Percentiles rank a stretch among this genome's conserved stretches.
Conservation (phyloP, 1,140 invertebrate genomes). For the Coptotermes formosanus region DNA sequence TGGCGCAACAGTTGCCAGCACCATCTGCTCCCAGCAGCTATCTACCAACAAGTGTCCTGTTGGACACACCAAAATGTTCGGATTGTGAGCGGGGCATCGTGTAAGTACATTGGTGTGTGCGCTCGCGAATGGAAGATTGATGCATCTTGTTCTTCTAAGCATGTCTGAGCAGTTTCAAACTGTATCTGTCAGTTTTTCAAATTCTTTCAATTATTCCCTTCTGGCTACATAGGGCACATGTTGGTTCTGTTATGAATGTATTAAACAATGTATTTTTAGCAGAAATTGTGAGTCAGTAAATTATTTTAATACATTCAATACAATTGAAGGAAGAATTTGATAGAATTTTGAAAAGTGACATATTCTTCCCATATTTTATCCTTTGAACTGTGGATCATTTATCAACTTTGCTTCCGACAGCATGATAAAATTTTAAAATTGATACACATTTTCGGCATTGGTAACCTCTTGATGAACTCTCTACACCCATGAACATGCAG, state of each 20-base stretch:
- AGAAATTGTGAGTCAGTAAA: too few relatives aligned
- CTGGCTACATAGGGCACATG: background rate
- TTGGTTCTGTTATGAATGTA: background rate
- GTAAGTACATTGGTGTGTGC: constrained; percentile 56
- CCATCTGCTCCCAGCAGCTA: constrained; percentile 26
- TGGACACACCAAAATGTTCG: constrained; percentile 63
- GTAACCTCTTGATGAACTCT: background rate
- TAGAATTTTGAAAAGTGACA: background rate
- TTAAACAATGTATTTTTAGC: background rate
- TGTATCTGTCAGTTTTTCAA: background rate
- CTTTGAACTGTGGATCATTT: background rate
- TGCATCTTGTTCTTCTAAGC: constrained; percentile 16
- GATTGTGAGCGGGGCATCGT: constrained; percentile 73
- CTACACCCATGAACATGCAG: background rate
- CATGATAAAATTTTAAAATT: background rate
- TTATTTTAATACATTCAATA: background rate
- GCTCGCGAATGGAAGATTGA: background rate
- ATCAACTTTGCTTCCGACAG: background rate
- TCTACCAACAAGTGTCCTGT: constrained; percentile 46
- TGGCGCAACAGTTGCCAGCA: constrained; percentile 20
- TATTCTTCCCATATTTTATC: background rate
- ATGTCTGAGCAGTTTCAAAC: background rate
- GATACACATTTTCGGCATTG: background rate
- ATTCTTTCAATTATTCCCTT: background rate
- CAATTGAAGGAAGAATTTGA: background rate